Evolutionary conservation across 2,113 vertebrate genomes (phyloP).

Genomic region (Hucho hucho): DNA sequence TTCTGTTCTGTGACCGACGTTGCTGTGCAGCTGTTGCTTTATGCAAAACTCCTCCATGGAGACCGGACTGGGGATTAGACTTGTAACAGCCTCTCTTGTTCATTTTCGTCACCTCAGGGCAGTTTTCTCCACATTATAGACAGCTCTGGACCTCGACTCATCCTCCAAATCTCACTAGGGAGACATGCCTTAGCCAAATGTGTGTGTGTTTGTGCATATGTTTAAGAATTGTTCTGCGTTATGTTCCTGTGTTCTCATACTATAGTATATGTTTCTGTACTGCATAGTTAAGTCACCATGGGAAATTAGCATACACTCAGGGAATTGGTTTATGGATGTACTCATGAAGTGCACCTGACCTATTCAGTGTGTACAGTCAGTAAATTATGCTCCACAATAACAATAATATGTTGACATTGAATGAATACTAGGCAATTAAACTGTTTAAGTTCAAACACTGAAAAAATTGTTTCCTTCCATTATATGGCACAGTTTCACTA

Average conservation of each 20-base stretch:
- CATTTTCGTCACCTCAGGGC: slow-evolving; percentile 55
- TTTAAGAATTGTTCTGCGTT: neutral
- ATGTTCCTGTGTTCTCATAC: slow-evolving; percentile 1
- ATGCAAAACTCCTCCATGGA: slow-evolving; percentile 63
- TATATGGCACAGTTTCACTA: no score
- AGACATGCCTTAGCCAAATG: slow-evolving; percentile 13
- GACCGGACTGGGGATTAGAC: slow-evolving; percentile 60
- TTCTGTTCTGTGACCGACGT: slow-evolving; percentile 50
- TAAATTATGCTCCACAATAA: neutral
- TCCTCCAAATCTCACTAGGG: slow-evolving; percentile 28
- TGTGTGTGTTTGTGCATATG: slow-evolving; percentile 6
- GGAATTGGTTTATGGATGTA: neutral
- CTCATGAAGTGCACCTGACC: neutral
- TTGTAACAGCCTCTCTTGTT: slow-evolving; percentile 46
- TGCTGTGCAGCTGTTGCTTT: slow-evolving; percentile 69
- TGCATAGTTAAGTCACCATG: neutral
- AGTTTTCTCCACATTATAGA: slow-evolving; percentile 46
- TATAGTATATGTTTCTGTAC: neutral
- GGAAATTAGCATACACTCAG: neutral
- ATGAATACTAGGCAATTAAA: neutral
- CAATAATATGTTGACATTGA: neutral
- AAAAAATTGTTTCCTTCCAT: no score
- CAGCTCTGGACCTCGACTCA: slow-evolving; percentile 36
- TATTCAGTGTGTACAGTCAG: neutral
- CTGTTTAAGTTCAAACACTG: no score